Percentiles rank a stretch among this genome's conserved stretches.
Evolutionary conservation across 2,888 invertebrate species (phyloP).

Genomic region (Protophormia terraenovae): DNA sequence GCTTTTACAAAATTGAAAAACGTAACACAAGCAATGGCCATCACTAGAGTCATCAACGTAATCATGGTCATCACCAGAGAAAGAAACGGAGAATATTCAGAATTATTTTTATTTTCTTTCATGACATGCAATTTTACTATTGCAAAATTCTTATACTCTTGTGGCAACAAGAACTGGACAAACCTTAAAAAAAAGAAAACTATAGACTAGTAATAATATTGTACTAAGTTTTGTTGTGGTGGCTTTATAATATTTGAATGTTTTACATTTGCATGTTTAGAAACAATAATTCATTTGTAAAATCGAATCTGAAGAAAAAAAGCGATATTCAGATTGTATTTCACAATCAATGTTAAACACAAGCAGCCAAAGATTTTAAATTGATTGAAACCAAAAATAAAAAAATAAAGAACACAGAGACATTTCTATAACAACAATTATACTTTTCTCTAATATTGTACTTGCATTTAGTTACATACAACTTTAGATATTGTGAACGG

Average conservation of each 20-base stretch:
- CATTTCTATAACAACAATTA: not conserved
- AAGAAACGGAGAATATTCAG: not conserved
- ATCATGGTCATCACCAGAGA: not conserved
- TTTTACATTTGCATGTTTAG: conserved; percentile 65
- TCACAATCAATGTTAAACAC: conserved; percentile 63
- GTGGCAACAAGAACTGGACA: not conserved
- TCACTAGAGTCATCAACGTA: not conserved
- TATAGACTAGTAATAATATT: not conserved
- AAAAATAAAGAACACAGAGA: not conserved
- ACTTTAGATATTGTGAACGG: not conserved
- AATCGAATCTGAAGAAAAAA: conserved; percentile 18
- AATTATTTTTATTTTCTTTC: not conserved
- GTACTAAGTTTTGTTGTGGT: not conserved
- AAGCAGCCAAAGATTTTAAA: conserved; percentile 41
- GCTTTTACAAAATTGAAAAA: conserved; percentile 61
- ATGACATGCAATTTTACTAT: conserved; percentile 23
- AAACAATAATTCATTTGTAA: conserved; percentile 64
- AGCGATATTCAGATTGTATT: conserved; percentile 55
- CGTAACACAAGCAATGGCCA: conserved; percentile 24
- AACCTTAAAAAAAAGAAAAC: conserved; percentile 3
- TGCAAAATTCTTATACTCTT: conserved; percentile 12
- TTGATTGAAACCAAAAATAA: conserved; percentile 25
- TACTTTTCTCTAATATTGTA: conserved; percentile 7
- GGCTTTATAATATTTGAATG: conserved; percentile 42
- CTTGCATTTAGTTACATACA: not conserved